Base-by-base conservation (phyloP, 64 coral and sea anemone genomes). In the Montipora foliosa region DNA sequence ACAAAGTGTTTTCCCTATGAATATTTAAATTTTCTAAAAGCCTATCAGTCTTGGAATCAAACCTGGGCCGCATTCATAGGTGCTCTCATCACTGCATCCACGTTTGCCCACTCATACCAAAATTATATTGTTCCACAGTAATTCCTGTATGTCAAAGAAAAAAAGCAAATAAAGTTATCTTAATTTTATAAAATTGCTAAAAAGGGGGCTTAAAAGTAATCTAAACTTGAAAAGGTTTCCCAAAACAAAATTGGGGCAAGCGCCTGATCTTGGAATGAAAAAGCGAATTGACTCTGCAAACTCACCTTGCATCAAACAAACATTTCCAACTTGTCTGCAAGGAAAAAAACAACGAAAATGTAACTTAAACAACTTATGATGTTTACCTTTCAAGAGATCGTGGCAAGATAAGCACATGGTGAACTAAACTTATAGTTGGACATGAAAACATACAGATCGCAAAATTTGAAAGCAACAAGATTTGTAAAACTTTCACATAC, bases 351-450 rank as follows among this genome's bases (percentile, higher is more conserved):
- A 9, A 74, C 52, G 10, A 10, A 74, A 74, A 74, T 5, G 19
- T 20, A 74, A 74, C 67, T 70, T 70, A 70, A 70, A 5, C 71
- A 74, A 74, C 71, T 74, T 74, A 29, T 74, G 71, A 74, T 3
- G 71, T 24, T 7, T 3, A 24, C 71, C 3, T 5, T 8, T 21
- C 71, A 24, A 25, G 71, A 24, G 71, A 74, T 74, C 71, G 71
- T 6, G 21, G 21, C 19, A 21, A 24, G 24, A 24, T 24, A 74
- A 74, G 71, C 71, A 74, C 71, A 74, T 74, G 21, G 71, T 74
- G 71, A 74, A 24, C 71, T 24, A 24, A 24, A 24, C 24, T 24
- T 24, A 24, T 74, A 21, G 8, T 74, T 74, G 71, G 71, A 74
- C 71, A 74, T 8, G 4, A 74, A 21, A 21, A 15, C 2, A 74